Percentiles rank a stretch among this genome's conserved stretches.
Conservation (phyloP, 2,888 invertebrate genomes). For the Choreutis nemorana region DNA sequence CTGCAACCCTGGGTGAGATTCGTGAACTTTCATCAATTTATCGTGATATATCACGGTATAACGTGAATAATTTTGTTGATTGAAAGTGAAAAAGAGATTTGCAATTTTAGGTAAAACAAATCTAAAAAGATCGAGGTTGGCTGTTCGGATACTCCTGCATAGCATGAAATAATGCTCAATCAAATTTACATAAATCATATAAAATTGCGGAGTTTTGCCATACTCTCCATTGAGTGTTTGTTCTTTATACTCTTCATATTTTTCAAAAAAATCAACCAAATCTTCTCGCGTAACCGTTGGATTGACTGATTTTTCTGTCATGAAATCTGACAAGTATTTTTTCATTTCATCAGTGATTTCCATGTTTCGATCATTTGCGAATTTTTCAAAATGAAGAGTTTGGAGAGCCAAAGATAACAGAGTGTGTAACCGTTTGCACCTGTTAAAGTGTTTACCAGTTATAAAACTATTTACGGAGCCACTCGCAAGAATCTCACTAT, state of each 20-base stretch:
- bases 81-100: conserved; percentile 13
- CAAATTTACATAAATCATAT: conserved; percentile 9
- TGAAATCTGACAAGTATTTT: not conserved
- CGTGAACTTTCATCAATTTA: conserved; percentile 12
- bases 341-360: not conserved
- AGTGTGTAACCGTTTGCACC: conserved; percentile 21
- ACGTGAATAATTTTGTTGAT: conserved; percentile 15
- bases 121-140: not conserved
- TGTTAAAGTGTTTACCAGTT: conserved; percentile 19
- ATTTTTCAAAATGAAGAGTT: conserved; percentile 18
- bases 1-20: conserved; percentile 13
- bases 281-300: conserved; percentile 1
- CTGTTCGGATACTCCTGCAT: conserved; percentile 1
- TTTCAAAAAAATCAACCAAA: not conserved
- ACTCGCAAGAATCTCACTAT: conserved; percentile 8
- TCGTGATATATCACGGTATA: conserved; percentile 12
- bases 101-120: conserved; percentile 10
- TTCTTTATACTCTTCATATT: conserved; percentile 1
- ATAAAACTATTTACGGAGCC: conserved; percentile 21
- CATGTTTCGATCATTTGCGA: conserved; percentile 8
- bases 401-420: conserved; percentile 15
- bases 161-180: conserved; percentile 1
- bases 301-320: conserved; percentile 1
- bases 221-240: conserved; percentile 7
- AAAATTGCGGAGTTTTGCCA: conserved; percentile 12